A percentile compares a stretch with the other conserved stretches of the same genome.
Evolutionary conservation across 1,140 invertebrate genomes (phyloP).

Genomic region (Vanessa tameamea): DNA sequence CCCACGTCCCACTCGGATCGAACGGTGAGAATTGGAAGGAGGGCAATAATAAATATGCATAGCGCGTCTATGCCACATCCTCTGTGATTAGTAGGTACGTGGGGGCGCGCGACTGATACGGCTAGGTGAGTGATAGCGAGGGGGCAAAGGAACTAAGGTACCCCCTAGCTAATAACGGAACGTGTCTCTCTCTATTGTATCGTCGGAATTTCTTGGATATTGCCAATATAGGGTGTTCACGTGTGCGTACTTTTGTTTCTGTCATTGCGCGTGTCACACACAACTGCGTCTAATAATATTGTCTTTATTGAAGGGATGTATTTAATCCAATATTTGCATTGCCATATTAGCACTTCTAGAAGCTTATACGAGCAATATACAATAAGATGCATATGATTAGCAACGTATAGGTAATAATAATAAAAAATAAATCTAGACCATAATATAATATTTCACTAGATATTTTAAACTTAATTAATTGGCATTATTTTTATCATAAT

Average conservation of each 20-base stretch:
- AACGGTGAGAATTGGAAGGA: slow-evolving; percentile 73
- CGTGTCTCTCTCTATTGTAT: slow-evolving; percentile 73
- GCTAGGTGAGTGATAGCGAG: slow-evolving; percentile 77
- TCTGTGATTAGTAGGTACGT: slow-evolving; percentile 74
- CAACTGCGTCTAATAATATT: slow-evolving; percentile 42
- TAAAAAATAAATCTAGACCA: too few relatives aligned
- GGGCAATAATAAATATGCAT: slow-evolving; percentile 78
- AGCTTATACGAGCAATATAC: neutral
- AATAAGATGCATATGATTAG: neutral
- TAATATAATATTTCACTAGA: too few relatives aligned
- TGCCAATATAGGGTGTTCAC: slow-evolving; percentile 75
- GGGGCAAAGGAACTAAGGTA: slow-evolving; percentile 64
- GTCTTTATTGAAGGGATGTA: slow-evolving; percentile 39
- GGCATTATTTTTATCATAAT: too few relatives aligned
- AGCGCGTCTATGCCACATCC: slow-evolving; percentile 77
- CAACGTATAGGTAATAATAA: too few relatives aligned
- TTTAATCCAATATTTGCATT: slow-evolving; percentile 39
- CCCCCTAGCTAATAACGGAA: slow-evolving; percentile 74
- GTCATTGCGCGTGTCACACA: slow-evolving; percentile 46
- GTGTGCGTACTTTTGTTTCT: slow-evolving; percentile 74
- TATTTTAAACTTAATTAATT: too few relatives aligned
- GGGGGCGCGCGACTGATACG: slow-evolving; percentile 52
- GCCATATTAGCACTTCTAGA: slow-evolving; percentile 9
- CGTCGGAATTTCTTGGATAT: slow-evolving; percentile 76
- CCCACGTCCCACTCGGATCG: slow-evolving; percentile 61